Evolutionary conservation across 2,888 invertebrate species (phyloP).

Genomic region (Rambutsinella grinnellia): DNA sequence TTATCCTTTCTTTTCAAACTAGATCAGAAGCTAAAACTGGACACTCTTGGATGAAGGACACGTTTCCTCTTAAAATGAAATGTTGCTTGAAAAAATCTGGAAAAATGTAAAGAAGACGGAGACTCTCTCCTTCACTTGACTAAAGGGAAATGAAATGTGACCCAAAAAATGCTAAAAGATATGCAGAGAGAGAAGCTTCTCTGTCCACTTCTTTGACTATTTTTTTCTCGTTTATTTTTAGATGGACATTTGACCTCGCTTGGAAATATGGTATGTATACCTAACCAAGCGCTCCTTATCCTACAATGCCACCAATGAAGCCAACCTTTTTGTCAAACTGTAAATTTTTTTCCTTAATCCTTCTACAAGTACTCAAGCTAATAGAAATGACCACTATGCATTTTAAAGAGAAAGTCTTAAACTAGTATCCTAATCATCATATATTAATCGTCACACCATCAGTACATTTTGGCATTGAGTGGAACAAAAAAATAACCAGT

Average conservation of each 20-base stretch:
- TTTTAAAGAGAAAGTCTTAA: too few species aligned
- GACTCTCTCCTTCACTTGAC: conserved; percentile 7
- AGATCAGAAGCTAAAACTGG: conserved; percentile 13
- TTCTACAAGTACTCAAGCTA: conserved; percentile 1
- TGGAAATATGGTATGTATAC: conserved; percentile 7
- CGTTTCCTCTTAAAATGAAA: too few species aligned
- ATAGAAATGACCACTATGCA: neutral
- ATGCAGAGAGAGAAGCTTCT: conserved; percentile 17
- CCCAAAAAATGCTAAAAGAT: conserved; percentile 44
- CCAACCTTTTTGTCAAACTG: conserved; percentile 18
- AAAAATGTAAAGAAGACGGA: conserved; percentile 19
- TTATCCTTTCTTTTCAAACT: too few species aligned
- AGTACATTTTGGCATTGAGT: too few species aligned
- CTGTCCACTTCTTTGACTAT: conserved; percentile 23
- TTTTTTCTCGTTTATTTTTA: conserved; percentile 25
- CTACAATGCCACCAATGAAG: neutral
- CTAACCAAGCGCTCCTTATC: neutral
- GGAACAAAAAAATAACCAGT: too few species aligned
- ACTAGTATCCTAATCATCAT: too few species aligned
- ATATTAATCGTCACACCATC: too few species aligned
- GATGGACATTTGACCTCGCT: conserved; percentile 22
- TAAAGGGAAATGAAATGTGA: conserved; percentile 34
- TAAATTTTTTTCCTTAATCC: conserved; percentile 30
- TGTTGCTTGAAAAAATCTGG: too few species aligned
- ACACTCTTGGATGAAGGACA: conserved; percentile 24